A percentile compares a stretch with the other conserved stretches of the same genome.
Evolutionary conservation across 2,888 invertebrate species (phyloP).

Genomic region (Rosalia funebris): DNA sequence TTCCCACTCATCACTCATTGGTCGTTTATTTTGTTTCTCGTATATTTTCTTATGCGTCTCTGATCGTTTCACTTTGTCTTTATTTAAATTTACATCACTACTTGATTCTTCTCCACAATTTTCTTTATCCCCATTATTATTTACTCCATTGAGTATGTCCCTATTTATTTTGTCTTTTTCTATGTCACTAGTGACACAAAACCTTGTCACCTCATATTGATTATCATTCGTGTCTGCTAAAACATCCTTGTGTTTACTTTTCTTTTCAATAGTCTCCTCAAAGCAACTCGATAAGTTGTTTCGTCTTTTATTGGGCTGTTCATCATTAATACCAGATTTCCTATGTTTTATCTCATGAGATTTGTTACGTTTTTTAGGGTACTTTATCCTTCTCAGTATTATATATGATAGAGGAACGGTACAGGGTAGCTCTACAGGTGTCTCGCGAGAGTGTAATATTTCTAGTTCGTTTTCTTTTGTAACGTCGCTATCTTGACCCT

Average conservation of each 20-base stretch:
- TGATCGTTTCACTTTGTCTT: too few species aligned
- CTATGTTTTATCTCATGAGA: background rate
- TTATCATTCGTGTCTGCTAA: too few species aligned
- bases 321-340: background rate
- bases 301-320: conserved; percentile 39
- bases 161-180: too few species aligned
- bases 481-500: background rate
- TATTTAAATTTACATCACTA: too few species aligned
- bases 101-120: too few species aligned
- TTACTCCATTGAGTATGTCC: too few species aligned
- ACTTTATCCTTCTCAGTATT: background rate
- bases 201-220: conserved; percentile 17
- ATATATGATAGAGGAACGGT: background rate
- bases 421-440: background rate
- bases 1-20: too few species aligned
- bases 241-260: too few species aligned
- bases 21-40: too few species aligned
- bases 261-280: conserved; percentile 41
- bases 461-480: background rate
- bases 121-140: too few species aligned
- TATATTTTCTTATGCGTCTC: too few species aligned
- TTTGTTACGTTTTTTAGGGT: background rate
- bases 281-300: conserved; percentile 37
- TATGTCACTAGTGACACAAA: too few species aligned
- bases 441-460: background rate